Evolutionary conservation across 2,888 invertebrate genomes (phyloP), one percentile per base, ranked within the genome.

Genomic region (Machimus rusticus): DNA sequence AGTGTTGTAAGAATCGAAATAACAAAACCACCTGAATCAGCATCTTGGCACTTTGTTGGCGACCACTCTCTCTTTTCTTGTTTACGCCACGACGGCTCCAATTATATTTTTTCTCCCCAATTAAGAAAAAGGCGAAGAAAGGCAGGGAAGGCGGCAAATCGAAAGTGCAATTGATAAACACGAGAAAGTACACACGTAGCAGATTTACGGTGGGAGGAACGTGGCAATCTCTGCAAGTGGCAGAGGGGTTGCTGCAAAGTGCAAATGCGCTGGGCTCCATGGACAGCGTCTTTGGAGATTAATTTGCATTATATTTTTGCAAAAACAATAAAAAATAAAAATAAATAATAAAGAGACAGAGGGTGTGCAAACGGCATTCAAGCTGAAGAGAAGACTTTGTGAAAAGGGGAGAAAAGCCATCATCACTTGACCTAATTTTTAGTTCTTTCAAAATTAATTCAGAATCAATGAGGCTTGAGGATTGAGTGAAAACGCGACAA

Each of bases 381-480:
- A 57, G n/a, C 9, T 28, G 1, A 28, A 28, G 28, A 9, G 9
- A 23, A 57, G 28, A 12, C 28, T 51, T 14, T 1, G 19, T 23
- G 14, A 66, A 46, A 23, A 28, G 66, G 12, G 66, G 28, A 66
- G 66, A 66, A 66, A 66, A 66, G 9, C n/a, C 66, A 66, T 12
- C 66, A 46, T 9, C 43, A 57, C 74, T 85, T 85, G 85, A 85
- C 85, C 85, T n/a, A 85, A 85, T 74, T 85, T 12, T 34, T 23
- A 39, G 46, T 16, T 16, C 74, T 85, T 31, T 85, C 9, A 12
- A 43, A 37, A 85, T 85, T 46, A 46, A 74, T 34, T 74, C 14
- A 37, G n/a, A 74, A 46, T 43, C 37, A 55, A 74, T 43, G 57
- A 4, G 19, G 74, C 74, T 74, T 74, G 74, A 31, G 2, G 3